phyloP scores from a whole-genome alignment of 2,797 vertebrate genomes.

The Tachyglossus aculeatus region DNA sequence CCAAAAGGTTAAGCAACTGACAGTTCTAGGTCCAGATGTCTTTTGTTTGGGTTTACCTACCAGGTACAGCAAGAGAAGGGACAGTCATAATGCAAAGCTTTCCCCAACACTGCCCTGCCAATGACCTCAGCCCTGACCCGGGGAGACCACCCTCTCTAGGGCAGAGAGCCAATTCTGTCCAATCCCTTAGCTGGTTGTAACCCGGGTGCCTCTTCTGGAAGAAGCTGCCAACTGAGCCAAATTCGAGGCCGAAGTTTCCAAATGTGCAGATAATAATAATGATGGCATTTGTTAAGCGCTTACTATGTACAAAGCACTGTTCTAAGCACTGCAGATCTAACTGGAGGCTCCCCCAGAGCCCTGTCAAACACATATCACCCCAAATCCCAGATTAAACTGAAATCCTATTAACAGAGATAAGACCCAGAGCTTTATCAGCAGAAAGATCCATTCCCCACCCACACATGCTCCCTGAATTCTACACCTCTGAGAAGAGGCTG shows the following conservation, averaged over 20 bases:
- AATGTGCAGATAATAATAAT: too few species aligned
- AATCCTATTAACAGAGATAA: slow-evolving; percentile 40
- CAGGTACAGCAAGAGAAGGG: not conserved
- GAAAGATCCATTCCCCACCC: slow-evolving; percentile 42
- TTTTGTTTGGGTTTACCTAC: slow-evolving; percentile 45
- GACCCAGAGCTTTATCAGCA: slow-evolving; percentile 24
- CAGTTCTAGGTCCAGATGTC: not conserved
- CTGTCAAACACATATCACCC: slow-evolving; percentile 52
- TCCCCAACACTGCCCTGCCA: slow-evolving; percentile 28
- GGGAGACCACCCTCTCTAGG: slow-evolving; percentile 40
- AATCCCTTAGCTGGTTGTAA: not conserved
- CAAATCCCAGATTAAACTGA: slow-evolving; percentile 57
- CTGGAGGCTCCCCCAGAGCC: slow-evolving; percentile 10
- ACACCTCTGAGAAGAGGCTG: not conserved
- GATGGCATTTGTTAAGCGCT: too few species aligned
- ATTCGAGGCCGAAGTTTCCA: not conserved
- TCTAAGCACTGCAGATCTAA: too few species aligned
- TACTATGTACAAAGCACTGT: too few species aligned
- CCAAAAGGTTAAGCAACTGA: fast-evolving
- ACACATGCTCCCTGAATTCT: slow-evolving; percentile 8
- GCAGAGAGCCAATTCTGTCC: not conserved
- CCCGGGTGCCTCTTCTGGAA: not conserved
- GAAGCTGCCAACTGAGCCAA: not conserved
- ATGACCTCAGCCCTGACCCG: slow-evolving; percentile 50
- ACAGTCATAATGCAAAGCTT: not conserved